Conservation (phyloP, 2,113 vertebrate species). For the Protomyctophum bolini region DNA sequence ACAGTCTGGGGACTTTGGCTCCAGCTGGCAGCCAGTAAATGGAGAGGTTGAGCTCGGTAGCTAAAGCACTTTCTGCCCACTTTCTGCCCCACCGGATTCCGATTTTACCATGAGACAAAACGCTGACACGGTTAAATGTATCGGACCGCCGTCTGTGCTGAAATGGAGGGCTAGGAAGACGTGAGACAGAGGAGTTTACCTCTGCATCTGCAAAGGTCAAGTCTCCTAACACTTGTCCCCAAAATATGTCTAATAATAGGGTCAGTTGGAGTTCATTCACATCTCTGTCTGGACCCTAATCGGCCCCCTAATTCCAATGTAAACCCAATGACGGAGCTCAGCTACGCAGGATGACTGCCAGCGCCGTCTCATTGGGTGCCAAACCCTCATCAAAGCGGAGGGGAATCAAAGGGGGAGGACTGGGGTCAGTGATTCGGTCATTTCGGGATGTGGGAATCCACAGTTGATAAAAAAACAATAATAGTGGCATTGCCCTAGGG, state of each 20-base stretch:
- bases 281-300: conserved; percentile 50
- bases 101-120: conserved; percentile 5
- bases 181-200: conserved; percentile 1
- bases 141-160: conserved; percentile 24
- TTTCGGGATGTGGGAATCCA: conserved; percentile 51
- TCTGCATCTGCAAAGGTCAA: conserved; percentile 10
- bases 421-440: conserved; percentile 35
- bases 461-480: conserved; percentile 36
- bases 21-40: neutral
- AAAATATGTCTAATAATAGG: conserved; percentile 52
- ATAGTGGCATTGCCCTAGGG: conserved; percentile 31
- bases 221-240: conserved; percentile 28
- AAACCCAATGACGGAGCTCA: conserved; percentile 54
- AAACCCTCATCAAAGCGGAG: conserved; percentile 61
- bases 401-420: conserved; percentile 48
- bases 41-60: neutral
- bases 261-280: conserved; percentile 61
- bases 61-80: neutral
- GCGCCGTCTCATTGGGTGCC: conserved; percentile 59
- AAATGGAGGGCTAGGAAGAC: conserved; percentile 30
- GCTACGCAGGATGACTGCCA: conserved; percentile 28
- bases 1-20: conserved; percentile 6
- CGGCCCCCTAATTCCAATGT: conserved; percentile 43
- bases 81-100: neutral
- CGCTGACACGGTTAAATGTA: conserved; percentile 24